Evolutionary conservation across 1,140 invertebrate species (phyloP).

Genomic region (Yoshiicerus persimilis): DNA sequence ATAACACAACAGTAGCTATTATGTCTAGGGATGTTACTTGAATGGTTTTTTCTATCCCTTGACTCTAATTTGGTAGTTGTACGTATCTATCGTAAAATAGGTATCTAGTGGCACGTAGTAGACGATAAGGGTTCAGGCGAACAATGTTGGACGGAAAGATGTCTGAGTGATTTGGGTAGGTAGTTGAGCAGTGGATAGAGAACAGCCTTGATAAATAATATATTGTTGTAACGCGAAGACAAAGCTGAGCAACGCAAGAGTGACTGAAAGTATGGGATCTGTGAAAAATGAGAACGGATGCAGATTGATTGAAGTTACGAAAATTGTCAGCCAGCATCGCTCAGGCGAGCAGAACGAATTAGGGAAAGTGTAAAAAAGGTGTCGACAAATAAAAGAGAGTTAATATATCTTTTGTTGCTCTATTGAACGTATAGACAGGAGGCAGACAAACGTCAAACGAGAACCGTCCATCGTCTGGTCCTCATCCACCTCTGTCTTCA

Average conservation of each 20-base stretch:
- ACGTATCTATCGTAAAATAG: too few species aligned
- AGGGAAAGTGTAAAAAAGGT: slow-evolving; percentile 41
- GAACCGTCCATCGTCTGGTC: background rate
- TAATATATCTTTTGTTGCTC: background rate
- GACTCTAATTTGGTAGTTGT: too few species aligned
- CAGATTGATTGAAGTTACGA: slow-evolving; percentile 25
- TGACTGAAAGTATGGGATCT: slow-evolving; percentile 4
- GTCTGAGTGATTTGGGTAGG: background rate
- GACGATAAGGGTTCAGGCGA: too few species aligned
- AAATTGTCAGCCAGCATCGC: slow-evolving; percentile 18
- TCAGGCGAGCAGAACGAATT: slow-evolving; percentile 28
- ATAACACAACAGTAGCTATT: too few species aligned
- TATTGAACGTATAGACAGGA: slow-evolving; percentile 12
- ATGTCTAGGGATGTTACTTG: too few species aligned
- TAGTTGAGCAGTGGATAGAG: background rate
- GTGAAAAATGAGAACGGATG: slow-evolving; percentile 34
- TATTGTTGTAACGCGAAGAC: background rate
- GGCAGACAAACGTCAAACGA: slow-evolving; percentile 9
- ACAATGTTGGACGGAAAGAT: background rate
- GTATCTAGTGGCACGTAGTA: too few species aligned
- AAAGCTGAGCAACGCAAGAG: background rate
- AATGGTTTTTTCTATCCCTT: too few species aligned
- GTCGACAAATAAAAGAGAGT: slow-evolving; percentile 28
- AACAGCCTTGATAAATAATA: background rate
- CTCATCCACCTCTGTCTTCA: background rate